Conservation (phyloP, 2,797 vertebrate species). For the Labroides dimidiatus region DNA sequence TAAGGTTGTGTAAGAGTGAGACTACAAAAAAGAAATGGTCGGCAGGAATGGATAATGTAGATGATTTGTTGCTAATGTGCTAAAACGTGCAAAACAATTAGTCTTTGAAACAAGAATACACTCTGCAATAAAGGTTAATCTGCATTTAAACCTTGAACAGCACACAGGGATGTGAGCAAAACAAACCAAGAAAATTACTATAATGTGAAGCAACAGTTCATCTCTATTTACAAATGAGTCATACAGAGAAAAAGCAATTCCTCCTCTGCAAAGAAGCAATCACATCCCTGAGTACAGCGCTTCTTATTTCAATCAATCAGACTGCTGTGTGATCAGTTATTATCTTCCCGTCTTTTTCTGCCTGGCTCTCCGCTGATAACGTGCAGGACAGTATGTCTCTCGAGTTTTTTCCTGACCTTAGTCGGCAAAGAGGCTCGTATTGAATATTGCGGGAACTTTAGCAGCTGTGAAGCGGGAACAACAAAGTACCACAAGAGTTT, state of each 20-base stretch:
- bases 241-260: conserved; percentile 44
- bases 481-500: conserved; percentile 15
- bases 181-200: conserved; percentile 34
- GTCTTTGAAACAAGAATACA: conserved; percentile 21
- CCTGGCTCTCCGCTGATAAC: conserved; percentile 12
- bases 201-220: conserved; percentile 44
- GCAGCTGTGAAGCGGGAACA: conserved; percentile 27
- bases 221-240: conserved; percentile 69
- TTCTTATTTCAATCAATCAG: conserved; percentile 43
- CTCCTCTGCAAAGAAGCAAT: conserved; percentile 56
- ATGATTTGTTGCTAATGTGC: conserved; percentile 33
- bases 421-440: conserved; percentile 22
- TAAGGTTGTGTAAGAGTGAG: not conserved
- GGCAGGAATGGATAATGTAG: not conserved
- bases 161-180: conserved; percentile 57
- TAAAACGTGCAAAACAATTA: conserved; percentile 49
- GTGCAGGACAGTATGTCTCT: conserved; percentile 9
- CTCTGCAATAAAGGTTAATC: conserved; percentile 26
- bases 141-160: conserved; percentile 37
- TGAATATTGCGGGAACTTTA: conserved; percentile 18
- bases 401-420: conserved; percentile 7
- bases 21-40: conserved; percentile 3
- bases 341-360: conserved; percentile 24
- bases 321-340: conserved; percentile 32
- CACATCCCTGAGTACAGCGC: conserved; percentile 75